Evolutionary conservation across 2,888 invertebrate species (phyloP).

Genomic region (Eupithecia subumbrata): DNA sequence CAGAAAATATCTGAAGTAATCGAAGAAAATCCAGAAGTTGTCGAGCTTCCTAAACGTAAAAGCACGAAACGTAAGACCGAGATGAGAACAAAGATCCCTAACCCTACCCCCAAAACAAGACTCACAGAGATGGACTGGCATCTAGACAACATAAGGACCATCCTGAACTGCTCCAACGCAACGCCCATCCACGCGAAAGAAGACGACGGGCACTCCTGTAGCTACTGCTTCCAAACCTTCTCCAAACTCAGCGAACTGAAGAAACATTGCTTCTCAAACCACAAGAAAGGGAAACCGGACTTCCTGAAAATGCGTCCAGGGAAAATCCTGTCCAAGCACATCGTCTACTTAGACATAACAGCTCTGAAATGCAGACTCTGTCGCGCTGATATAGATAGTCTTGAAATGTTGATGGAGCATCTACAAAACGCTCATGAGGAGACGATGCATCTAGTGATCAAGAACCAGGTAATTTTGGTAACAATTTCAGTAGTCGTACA

Average conservation of each 20-base stretch:
- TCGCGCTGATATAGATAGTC: slow-evolving; percentile 46
- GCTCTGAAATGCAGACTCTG: slow-evolving; percentile 62
- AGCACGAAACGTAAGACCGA: slow-evolving; percentile 24
- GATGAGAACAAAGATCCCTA: slow-evolving; percentile 25
- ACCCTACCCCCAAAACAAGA: slow-evolving; percentile 45
- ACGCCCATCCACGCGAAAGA: slow-evolving; percentile 64
- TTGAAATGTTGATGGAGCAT: slow-evolving; percentile 64
- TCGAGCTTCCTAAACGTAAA: slow-evolving; percentile 26
- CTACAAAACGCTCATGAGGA: slow-evolving; percentile 58
- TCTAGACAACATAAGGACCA: slow-evolving; percentile 62
- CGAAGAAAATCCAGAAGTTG: slow-evolving; percentile 27
- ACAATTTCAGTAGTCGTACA: neutral
- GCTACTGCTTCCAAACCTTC: slow-evolving; percentile 67
- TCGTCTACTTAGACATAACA: slow-evolving; percentile 68
- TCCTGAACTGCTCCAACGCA: slow-evolving; percentile 64
- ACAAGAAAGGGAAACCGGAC: slow-evolving; percentile 50
- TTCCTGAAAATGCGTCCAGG: slow-evolving; percentile 52
- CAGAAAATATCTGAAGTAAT: slow-evolving; percentile 29
- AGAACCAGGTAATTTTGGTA: slow-evolving; percentile 52
- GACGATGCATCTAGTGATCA: slow-evolving; percentile 62
- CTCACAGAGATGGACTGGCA: slow-evolving; percentile 66
- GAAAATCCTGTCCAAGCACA: slow-evolving; percentile 54
- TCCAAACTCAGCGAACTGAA: slow-evolving; percentile 60
- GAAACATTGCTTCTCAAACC: slow-evolving; percentile 53
- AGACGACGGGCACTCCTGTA: slow-evolving; percentile 61